Percentiles rank a stretch among this genome's conserved stretches.
Conservation (phyloP, 1,140 invertebrate genomes). For the Euura saliciscinereae region DNA sequence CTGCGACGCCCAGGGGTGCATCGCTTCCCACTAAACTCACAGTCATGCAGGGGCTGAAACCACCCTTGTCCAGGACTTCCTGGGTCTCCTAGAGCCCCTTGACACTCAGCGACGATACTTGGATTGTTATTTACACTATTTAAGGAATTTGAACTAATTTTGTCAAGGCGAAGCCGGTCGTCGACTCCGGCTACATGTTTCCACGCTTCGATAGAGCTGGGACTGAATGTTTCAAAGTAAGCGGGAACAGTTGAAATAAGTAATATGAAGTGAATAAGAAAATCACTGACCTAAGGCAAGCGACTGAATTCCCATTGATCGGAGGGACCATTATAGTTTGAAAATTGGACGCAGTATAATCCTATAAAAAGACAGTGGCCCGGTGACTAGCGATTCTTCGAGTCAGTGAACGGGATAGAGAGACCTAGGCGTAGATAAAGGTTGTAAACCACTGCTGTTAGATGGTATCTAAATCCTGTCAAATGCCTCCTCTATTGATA, state of each 20-base stretch:
- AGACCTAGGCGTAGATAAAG: slow-evolving; percentile 32
- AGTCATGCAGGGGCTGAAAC: neutral
- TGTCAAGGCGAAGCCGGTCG: too few species aligned
- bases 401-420: neutral
- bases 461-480: slow-evolving; percentile 56
- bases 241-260: too few species aligned
- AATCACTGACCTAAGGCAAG: slow-evolving; percentile 9
- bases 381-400: slow-evolving; percentile 33
- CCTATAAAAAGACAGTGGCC: slow-evolving; percentile 11
- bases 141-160: too few species aligned
- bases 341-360: slow-evolving; percentile 16
- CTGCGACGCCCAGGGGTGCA: slow-evolving; percentile 40
- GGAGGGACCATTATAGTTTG: neutral
- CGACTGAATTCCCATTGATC: slow-evolving; percentile 5
- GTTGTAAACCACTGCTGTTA: slow-evolving; percentile 50
- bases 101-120: neutral
- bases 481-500: slow-evolving; percentile 47
- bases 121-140: too few species aligned
- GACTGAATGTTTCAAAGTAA: too few species aligned
- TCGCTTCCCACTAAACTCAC: slow-evolving; percentile 24
- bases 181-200: too few species aligned
- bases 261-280: neutral
- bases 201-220: too few species aligned
- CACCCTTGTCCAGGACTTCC: neutral
- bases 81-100: neutral